Conservation (phyloP, 2,888 invertebrate genomes). For the Cephus rjabovi region DNA sequence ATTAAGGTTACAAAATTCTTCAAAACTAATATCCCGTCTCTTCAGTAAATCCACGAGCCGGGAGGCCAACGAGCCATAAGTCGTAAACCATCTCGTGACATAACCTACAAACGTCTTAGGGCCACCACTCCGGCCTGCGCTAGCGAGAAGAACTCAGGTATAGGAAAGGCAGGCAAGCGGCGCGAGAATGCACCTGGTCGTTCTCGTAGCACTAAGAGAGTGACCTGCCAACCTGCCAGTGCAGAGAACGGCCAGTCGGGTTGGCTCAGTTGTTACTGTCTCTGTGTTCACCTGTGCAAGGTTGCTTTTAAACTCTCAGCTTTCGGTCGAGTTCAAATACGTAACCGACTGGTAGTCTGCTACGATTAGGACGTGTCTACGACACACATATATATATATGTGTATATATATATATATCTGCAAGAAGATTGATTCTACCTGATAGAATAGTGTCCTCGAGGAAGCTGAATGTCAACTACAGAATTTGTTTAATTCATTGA, state of each 20-base stretch:
- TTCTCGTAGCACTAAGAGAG: conserved; percentile 46
- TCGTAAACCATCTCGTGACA: conserved; percentile 44
- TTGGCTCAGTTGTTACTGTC: neutral
- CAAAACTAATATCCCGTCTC: neutral
- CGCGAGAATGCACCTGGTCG: conserved; percentile 54
- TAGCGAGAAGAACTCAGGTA: conserved; percentile 13
- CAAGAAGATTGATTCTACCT: neutral
- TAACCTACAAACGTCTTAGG: conserved; percentile 36
- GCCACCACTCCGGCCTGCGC: neutral
- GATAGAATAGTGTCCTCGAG: neutral
- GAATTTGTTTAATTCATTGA: neutral
- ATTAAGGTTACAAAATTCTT: neutral
- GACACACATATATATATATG: neutral
- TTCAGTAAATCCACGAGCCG: conserved; percentile 31
- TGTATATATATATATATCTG: neutral
- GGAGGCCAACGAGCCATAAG: conserved; percentile 47
- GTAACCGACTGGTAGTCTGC: conserved; percentile 24
- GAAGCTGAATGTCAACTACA: neutral
- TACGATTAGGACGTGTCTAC: neutral
- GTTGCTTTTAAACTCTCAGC: conserved; percentile 6
- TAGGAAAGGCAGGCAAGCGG: conserved; percentile 48
- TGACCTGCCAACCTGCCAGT: conserved; percentile 51
- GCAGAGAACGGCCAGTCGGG: conserved; percentile 39
- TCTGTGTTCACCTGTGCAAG: conserved; percentile 3
- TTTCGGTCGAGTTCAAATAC: conserved; percentile 27